phyloP scores from a whole-genome alignment of 2,888 invertebrate genomes.

The Tenthredo notha region DNA sequence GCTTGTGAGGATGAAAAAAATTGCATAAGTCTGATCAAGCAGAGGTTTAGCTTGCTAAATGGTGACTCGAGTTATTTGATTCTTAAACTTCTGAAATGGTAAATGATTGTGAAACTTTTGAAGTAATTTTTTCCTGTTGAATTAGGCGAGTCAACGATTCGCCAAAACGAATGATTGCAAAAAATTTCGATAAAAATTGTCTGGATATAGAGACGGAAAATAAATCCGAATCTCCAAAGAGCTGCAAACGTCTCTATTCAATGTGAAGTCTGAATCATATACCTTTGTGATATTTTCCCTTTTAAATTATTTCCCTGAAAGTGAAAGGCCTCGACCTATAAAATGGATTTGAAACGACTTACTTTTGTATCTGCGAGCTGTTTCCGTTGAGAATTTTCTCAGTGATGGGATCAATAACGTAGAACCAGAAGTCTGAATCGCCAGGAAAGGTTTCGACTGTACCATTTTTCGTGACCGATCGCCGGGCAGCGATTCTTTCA shows the following conservation, averaged over 20 bases:
- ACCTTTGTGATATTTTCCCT: not conserved
- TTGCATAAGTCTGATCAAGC: not conserved
- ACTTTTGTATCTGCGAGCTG: conserved; percentile 86
- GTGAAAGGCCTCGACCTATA: not conserved
- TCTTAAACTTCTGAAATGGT: not conserved
- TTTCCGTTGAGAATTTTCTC: conserved; percentile 88
- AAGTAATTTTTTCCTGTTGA: not conserved
- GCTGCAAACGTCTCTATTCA: not conserved
- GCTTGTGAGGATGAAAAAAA: not conserved
- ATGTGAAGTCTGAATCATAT: not conserved
- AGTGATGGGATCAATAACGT: conserved; percentile 89
- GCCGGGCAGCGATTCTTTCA: conserved; percentile 90
- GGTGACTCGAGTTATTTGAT: not conserved
- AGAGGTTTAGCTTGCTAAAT: not conserved
- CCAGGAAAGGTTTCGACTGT: conserved; percentile 84
- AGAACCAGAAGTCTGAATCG: conserved; percentile 94
- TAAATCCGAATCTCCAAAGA: not conserved
- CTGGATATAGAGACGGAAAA: not conserved
- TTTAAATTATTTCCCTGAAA: not conserved
- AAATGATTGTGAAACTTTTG: not conserved
- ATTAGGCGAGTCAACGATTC: not conserved
- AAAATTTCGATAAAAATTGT: not conserved
- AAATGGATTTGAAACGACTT: conserved; percentile 67
- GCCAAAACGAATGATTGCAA: not conserved
- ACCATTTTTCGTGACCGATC: conserved; percentile 87